phyloP scores from a whole-genome alignment of 2,113 vertebrate genomes.

The Hydropotes inermis region DNA sequence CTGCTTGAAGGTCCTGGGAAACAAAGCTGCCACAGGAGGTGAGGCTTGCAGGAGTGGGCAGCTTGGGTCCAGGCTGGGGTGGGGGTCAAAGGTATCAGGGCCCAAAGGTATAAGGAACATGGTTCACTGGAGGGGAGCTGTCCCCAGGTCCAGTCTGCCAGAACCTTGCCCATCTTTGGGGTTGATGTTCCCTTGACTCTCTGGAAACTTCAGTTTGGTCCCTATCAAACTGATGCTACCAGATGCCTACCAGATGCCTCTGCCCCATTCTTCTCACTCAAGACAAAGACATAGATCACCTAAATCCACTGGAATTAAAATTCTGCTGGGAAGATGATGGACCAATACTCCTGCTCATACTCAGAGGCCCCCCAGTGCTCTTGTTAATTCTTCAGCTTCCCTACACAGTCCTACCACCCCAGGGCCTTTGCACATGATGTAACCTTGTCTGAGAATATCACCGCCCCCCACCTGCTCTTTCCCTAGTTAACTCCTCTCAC shows the following conservation, averaged over 20 bases:
- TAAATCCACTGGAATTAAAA: background rate
- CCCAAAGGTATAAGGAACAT: background rate
- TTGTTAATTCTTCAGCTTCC: background rate
- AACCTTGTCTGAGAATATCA: background rate
- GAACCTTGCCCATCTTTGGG: background rate
- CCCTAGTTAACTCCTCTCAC: background rate
- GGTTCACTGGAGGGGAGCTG: background rate
- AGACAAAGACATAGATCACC: background rate
- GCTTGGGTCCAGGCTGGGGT: background rate
- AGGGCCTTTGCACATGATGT: background rate
- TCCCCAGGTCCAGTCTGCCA: background rate
- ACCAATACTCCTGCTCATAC: fast-evolving
- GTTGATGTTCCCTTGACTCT: background rate
- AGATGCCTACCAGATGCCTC: background rate
- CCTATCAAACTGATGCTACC: background rate
- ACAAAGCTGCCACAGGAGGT: background rate
- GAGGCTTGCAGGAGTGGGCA: background rate
- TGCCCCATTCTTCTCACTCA: background rate
- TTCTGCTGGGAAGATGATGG: background rate
- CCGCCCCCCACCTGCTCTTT: background rate
- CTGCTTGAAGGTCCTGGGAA: background rate
- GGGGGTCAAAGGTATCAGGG: background rate
- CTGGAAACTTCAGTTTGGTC: background rate
- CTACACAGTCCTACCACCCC: background rate
- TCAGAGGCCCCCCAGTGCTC: background rate